These are phyloP conservation scores for Drosophila nr. medialis DNA, from an alignment of 2,888 invertebrate species.

Conservation along the genomic window DNA sequence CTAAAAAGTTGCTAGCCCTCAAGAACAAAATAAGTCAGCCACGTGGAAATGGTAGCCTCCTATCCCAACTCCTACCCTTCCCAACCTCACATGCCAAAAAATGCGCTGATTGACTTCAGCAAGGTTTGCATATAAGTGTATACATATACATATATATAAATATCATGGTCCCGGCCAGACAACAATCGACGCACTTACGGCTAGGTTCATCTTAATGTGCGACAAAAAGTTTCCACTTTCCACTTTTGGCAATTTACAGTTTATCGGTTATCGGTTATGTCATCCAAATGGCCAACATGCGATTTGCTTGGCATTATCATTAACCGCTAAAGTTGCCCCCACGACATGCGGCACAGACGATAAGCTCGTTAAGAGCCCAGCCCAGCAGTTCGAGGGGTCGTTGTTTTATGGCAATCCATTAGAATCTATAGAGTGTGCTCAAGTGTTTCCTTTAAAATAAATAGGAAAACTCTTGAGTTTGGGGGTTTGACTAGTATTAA, in stretches of 20 bases:
- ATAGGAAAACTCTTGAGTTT: neutral
- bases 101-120: conserved; percentile 66
- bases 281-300: conserved; percentile 75
- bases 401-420: conserved; percentile 35
- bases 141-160: neutral
- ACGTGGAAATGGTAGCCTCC: conserved; percentile 54
- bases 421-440: conserved; percentile 19
- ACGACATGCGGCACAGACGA: conserved; percentile 23
- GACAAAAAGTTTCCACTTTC: conserved; percentile 63
- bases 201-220: conserved; percentile 73
- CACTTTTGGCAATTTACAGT: conserved; percentile 71
- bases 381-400: conserved; percentile 7
- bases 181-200: conserved; percentile 54
- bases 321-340: conserved; percentile 21
- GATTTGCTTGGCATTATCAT: conserved; percentile 64
- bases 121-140: conserved; percentile 45
- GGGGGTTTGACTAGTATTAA: neutral
- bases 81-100: conserved; percentile 39
- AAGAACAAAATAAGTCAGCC: conserved; percentile 66
- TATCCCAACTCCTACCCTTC: neutral
- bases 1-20: conserved; percentile 62
- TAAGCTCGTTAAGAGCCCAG: conserved; percentile 34
- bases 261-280: conserved; percentile 80
- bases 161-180: conserved; percentile 35
- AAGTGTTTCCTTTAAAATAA: conserved; percentile 6